Percentiles rank a stretch among this genome's conserved stretches.
These are phyloP conservation scores for Oenanthe oenanthe DNA, from an alignment of 2,113 vertebrate species.

Conservation along the genomic window DNA sequence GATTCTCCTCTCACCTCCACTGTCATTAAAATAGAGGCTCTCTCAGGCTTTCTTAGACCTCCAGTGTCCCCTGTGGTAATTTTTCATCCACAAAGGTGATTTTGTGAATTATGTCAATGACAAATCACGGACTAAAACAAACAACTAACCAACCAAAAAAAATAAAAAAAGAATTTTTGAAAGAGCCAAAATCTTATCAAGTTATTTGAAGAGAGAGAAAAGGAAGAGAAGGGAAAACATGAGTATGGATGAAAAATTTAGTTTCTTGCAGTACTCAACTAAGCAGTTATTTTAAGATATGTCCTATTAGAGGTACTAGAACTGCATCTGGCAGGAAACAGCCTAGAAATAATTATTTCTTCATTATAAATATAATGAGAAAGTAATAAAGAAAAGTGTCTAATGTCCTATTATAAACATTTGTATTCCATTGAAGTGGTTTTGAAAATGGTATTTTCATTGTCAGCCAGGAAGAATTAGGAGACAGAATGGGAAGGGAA, in stretches of 20 bases:
- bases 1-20: neutral
- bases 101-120: neutral
- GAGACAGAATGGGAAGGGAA: neutral
- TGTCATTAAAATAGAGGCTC: neutral
- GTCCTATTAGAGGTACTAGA: constrained; percentile 46
- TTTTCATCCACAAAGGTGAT: neutral
- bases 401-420: constrained; percentile 10
- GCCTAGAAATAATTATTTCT: constrained; percentile 55
- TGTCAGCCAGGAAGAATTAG: neutral
- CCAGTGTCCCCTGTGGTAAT: neutral
- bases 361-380: constrained; percentile 27
- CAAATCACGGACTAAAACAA: neutral
- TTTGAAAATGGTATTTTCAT: neutral
- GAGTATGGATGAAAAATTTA: neutral
- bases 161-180: neutral
- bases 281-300: constrained; percentile 53
- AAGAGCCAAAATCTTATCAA: neutral
- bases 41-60: neutral
- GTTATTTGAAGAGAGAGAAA: neutral
- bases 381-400: constrained; percentile 45
- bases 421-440: neutral
- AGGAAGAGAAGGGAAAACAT: neutral
- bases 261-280: neutral
- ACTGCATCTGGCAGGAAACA: constrained; percentile 55
- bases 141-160: neutral